Evolutionary conservation across 2,797 vertebrate species (phyloP), one percentile per base, ranked within the genome.

Genomic region (Siniperca undulata): DNA sequence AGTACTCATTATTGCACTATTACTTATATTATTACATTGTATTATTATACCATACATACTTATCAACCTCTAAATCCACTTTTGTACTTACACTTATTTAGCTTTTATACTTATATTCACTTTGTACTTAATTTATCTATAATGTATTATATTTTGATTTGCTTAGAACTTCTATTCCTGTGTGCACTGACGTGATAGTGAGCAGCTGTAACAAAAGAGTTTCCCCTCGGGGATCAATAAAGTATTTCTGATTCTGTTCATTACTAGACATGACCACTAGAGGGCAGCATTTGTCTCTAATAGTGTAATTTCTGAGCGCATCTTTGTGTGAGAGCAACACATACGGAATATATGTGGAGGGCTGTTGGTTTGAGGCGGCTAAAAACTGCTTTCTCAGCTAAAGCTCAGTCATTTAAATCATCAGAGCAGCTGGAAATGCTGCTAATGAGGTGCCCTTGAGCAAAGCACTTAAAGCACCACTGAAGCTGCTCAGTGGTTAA

Each of bases 221-320:
- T 30, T 3, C 30, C 30, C 30, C 3, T 30, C 30, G 2, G 30
- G 30, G 30, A 30, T 30, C 30, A 30, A 30, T 30, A 30, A 30
- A 30, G 30, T 30, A 30, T 30, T 30, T 30, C 30, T 30, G 30
- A 30, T 30, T 30, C 30, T 30, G 30, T 0, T 64, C 3, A 27
- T 9, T 16, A 16, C 76, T 5, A 40, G 0, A 62, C 0, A 9
- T 30, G 30, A 20, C 73, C 87, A 73, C 70, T 69, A 5, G 88
- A 50, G 20, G 68, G 62, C 24, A 80, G 60, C 14, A 68, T 73
- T 80, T 72, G 0, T 56, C 34, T 65, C 0, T 58, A 7, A 27
- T 2, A 7, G 7, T 36, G n/a, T 20, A 20, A 8, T 38, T 50
- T 78, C 1, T 42, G 9, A 7, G 40, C 16, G n/a, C 3, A 42